Percentiles rank a stretch among this genome's conserved stretches.
These are phyloP conservation scores for Allochrocebus solatus DNA, from an alignment of 2,797 vertebrate species.

Conservation along the genomic window DNA sequence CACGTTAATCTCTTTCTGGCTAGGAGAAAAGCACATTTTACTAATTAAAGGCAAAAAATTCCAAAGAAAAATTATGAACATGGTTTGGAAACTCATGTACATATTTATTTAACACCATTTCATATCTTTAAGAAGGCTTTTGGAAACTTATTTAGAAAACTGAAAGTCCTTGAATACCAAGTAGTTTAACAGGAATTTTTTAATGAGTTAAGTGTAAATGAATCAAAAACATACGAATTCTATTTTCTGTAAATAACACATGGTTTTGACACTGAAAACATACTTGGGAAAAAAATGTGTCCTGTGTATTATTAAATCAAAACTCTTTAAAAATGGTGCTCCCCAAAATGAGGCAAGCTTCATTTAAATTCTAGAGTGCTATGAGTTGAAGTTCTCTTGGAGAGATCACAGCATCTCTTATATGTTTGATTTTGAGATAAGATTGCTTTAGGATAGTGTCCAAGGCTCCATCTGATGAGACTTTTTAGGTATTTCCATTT, in stretches of 20 bases:
- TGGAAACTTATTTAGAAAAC: constrained; percentile 77
- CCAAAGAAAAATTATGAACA: constrained; percentile 67
- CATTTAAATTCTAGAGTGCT: background rate
- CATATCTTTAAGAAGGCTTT: constrained; percentile 70
- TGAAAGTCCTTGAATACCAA: constrained; percentile 76
- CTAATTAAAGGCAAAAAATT: constrained; percentile 71
- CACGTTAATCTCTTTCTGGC: constrained; percentile 65
- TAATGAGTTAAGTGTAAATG: constrained; percentile 79
- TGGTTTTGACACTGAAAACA: constrained; percentile 73
- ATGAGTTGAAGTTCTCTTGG: background rate
- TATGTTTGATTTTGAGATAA: constrained; percentile 1
- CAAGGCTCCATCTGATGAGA: constrained; percentile 13
- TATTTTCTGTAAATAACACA: constrained; percentile 80
- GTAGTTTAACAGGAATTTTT: constrained; percentile 75
- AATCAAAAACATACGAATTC: constrained; percentile 75
- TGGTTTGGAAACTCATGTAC: constrained; percentile 77
- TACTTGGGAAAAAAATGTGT: constrained; percentile 56
- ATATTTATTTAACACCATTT: constrained; percentile 77
- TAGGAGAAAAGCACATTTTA: constrained; percentile 65
- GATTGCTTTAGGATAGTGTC: constrained; percentile 43
- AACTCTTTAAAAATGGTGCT: constrained; percentile 17
- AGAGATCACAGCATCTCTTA: background rate
- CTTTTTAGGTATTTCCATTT: background rate
- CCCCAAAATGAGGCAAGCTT: background rate
- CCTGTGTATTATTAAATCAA: constrained; percentile 44